A percentile compares a stretch with the other conserved stretches of the same genome.
Conservation (phyloP, 2,113 vertebrate species). For the Mungos mungo region DNA sequence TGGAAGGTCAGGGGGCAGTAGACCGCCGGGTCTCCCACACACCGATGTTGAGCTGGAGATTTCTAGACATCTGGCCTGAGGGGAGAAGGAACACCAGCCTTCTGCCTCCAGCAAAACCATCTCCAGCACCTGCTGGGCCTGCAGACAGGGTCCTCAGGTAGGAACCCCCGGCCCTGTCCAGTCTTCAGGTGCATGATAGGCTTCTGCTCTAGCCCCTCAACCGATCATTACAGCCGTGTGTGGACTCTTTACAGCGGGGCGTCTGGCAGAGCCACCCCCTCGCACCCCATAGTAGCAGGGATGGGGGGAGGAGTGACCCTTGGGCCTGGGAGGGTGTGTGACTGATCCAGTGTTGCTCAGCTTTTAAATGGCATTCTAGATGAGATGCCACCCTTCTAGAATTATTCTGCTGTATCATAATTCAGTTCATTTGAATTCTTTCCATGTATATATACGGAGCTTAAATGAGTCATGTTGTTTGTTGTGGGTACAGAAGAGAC, state of each 20-base stretch:
- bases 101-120: background rate
- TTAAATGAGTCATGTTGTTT: background rate
- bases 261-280: no score
- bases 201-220: rapidly evolving
- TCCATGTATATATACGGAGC: background rate
- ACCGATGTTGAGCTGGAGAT: background rate
- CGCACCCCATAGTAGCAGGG: background rate
- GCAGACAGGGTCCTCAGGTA: background rate
- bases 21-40: rapidly evolving
- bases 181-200: rapidly evolving
- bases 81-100: background rate
- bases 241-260: rapidly evolving
- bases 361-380: background rate
- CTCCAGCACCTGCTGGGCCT: background rate
- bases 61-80: background rate
- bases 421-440: background rate
- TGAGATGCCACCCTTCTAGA: background rate
- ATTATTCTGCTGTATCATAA: background rate
- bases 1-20: background rate
- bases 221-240: rapidly evolving
- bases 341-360: background rate
- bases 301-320: background rate
- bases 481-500: background rate
- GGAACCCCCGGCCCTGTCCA: background rate
- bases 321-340: background rate